A percentile compares a stretch with the other conserved stretches of the same genome.
phyloP scores from a whole-genome alignment of 2,113 vertebrate genomes.

The Carlito syrichta region DNA sequence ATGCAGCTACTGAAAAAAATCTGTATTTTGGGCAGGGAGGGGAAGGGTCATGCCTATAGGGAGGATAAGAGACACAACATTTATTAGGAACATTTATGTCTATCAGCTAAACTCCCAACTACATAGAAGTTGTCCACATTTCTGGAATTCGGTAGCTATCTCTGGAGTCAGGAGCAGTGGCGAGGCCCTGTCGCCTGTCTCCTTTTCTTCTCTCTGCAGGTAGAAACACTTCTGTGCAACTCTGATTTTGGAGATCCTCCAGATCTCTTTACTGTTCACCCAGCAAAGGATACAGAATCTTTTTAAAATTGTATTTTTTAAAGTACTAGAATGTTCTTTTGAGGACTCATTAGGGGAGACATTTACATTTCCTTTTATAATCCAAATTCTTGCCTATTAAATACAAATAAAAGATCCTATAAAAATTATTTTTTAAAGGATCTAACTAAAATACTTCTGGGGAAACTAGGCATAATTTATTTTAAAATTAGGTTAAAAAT shows the following conservation, averaged over 20 bases:
- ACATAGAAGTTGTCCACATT: neutral
- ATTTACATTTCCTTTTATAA: constrained; percentile 49
- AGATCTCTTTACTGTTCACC: neutral
- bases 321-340: neutral
- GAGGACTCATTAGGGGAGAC: neutral
- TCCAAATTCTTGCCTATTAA: constrained; percentile 54
- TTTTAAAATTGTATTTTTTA: neutral
- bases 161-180: neutral
- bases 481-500: constrained; percentile 72
- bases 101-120: neutral
- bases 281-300: neutral
- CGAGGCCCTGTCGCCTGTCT: rapidly evolving
- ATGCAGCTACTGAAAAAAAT: neutral
- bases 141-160: neutral
- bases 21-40: rapidly evolving
- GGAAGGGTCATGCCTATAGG: rapidly evolving
- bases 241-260: neutral
- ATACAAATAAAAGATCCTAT: neutral
- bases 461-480: constrained; percentile 70
- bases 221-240: neutral
- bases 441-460: constrained; percentile 56
- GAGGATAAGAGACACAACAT: rapidly evolving
- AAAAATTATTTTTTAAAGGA: constrained; percentile 58
- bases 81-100: rapidly evolving
- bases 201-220: neutral